Evolutionary conservation across 2,113 vertebrate species (phyloP), one percentile per base, ranked within the genome.

Genomic region (Peromyscus leucopus): DNA sequence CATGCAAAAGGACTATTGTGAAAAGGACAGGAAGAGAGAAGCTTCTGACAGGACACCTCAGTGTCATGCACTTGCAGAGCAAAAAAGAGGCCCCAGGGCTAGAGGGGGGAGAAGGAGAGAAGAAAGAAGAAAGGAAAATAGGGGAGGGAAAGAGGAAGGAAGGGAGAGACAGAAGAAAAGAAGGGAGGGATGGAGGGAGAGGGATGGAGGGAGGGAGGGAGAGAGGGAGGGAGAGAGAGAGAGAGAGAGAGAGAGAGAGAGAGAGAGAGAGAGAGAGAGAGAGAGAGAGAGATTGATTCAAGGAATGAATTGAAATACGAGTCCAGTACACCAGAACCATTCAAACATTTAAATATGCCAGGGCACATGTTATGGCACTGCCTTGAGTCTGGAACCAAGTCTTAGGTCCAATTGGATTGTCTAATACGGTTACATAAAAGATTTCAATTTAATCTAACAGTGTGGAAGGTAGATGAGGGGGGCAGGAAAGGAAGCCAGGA

Each of bases 391-490:
- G 39, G 42, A 9, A 59, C 42, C 63, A 21, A 91, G 13, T 59
- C 36, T 95, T 57, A 31, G 6, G 22, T 89, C 74, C 51, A 67
- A 80, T 71, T 51, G 83, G 33, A 85, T 72, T 86, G 61, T 33
- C 63, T 83, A 78, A 59, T 51, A 74, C 3, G 16, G 12, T 78
- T 36, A 75, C 26, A 74, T 82, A 87, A 55, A 93, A 57, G 26
- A 83, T 69, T 96, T 85, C 65, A 10, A 94, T 59, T 91, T 72
- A 78, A 72, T 97, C 42, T 55, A 55, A 48, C 33, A 16, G 9
- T 74, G 55, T 79, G 82, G 63, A 89, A 59, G 24, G 42, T 55
- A 33, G 67, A 63, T 79, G 21, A 17, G 1, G 63, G 19, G 16
- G 10, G 10, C 33, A 57, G 74, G 24, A 95, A 93, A 74, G 33